Conservation (phyloP, 2,888 invertebrate species). For the Drosophila pseudotakahashii region DNA sequence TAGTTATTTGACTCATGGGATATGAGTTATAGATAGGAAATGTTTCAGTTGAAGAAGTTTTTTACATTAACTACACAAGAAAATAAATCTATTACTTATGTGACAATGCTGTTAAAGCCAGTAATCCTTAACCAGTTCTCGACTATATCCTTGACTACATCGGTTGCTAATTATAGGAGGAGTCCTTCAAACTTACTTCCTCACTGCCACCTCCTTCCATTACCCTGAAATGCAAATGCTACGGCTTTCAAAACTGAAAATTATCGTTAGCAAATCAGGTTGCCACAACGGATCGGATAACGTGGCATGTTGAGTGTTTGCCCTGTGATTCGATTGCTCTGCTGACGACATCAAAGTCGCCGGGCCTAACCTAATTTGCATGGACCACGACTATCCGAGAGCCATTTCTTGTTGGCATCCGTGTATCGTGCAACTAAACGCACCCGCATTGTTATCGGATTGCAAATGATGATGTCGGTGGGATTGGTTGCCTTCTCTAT, state of each 20-base stretch:
- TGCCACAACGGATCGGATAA: slow-evolving; percentile 58
- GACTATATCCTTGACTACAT: background rate
- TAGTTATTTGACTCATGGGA: background rate
- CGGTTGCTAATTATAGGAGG: background rate
- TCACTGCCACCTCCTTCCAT: background rate
- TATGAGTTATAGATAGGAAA: too few species aligned
- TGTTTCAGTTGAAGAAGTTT: background rate
- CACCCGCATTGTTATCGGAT: slow-evolving; percentile 64
- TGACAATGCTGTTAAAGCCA: background rate
- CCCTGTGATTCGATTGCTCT: slow-evolving; percentile 61
- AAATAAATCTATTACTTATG: background rate
- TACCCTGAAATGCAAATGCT: slow-evolving; percentile 42
- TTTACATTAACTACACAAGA: background rate
- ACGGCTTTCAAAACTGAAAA: slow-evolving; percentile 53
- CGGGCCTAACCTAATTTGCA: slow-evolving; percentile 63
- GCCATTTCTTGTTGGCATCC: slow-evolving; percentile 25
- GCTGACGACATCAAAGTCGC: slow-evolving; percentile 25
- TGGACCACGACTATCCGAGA: slow-evolving; percentile 40
- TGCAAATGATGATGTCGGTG: slow-evolving; percentile 16
- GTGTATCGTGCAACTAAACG: slow-evolving; percentile 43
- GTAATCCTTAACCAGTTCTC: background rate
- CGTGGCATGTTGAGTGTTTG: slow-evolving; percentile 33
- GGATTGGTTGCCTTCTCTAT: background rate
- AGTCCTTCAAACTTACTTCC: background rate
- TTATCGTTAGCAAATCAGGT: slow-evolving; percentile 69